Percentiles rank a stretch among this genome's conserved stretches.
Conservation (phyloP, 2,888 invertebrate species). For the Saturnia pavonia region DNA sequence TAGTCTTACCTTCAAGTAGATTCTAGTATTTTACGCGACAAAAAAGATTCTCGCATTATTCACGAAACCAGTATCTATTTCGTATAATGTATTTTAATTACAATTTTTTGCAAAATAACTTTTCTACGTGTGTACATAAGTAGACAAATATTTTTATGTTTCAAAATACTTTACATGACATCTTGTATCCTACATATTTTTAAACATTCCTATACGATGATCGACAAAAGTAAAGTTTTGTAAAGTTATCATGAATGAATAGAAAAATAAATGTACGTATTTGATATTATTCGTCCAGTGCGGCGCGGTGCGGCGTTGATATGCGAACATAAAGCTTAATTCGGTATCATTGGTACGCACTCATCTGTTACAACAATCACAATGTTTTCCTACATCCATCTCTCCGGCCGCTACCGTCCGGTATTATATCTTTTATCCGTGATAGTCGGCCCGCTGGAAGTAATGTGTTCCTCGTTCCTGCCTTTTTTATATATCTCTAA, state of each 20-base stretch:
- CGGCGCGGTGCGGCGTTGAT: background rate
- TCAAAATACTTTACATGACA: no score
- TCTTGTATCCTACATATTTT: no score
- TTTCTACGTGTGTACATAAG: no score
- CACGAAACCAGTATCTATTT: no score
- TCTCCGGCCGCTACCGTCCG: slow-evolving; percentile 36
- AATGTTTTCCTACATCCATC: slow-evolving; percentile 49
- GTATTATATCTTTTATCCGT: slow-evolving; percentile 54
- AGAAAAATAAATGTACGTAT: background rate
- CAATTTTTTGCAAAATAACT: no score
- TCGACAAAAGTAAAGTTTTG: no score
- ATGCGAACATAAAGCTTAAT: slow-evolving; percentile 9
- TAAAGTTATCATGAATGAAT: background rate
- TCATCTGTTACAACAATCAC: slow-evolving; percentile 29
- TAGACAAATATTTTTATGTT: no score
- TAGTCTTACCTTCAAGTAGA: no score
- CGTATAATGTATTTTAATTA: no score
- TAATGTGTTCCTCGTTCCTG: slow-evolving; percentile 56
- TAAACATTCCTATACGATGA: no score
- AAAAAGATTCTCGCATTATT: no score
- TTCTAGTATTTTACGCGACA: no score
- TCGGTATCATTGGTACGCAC: slow-evolving; percentile 12
- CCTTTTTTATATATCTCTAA: slow-evolving; percentile 44
- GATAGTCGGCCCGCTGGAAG: slow-evolving; percentile 59
- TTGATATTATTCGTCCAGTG: background rate